phyloP scores from a whole-genome alignment of 2,888 invertebrate species.

The Scaptomyza parva region DNA sequence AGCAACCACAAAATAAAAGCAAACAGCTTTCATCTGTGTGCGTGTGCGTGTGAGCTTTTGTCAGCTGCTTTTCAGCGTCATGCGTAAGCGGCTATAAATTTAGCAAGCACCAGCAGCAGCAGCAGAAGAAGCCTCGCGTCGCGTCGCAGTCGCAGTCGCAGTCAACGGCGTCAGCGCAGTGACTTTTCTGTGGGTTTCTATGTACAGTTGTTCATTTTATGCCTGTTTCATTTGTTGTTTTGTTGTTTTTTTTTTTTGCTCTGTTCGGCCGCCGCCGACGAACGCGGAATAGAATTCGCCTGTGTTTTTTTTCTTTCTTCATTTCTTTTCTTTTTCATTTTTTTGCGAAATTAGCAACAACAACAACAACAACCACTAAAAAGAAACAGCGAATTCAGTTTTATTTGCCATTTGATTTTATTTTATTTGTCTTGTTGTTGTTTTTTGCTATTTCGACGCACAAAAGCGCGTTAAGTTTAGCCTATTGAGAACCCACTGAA shows the following conservation, averaged over 20 bases:
- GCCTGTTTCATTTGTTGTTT: slow-evolving; percentile 53
- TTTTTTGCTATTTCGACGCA: slow-evolving; percentile 61
- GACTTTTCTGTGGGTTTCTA: slow-evolving; percentile 65
- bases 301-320: slow-evolving; percentile 15
- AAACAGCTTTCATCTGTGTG: slow-evolving; percentile 37
- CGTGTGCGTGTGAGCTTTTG: slow-evolving; percentile 48
- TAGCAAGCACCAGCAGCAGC: slow-evolving; percentile 40
- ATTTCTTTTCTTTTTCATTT: slow-evolving; percentile 19
- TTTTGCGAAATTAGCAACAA: slow-evolving; percentile 60
- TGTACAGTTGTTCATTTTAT: slow-evolving; percentile 69
- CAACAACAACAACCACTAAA: slow-evolving; percentile 7
- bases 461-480: slow-evolving; percentile 72
- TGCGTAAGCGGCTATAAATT: slow-evolving; percentile 70
- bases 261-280: slow-evolving; percentile 16
- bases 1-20: background rate
- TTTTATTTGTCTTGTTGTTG: slow-evolving; percentile 24
- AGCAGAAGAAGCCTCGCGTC: slow-evolving; percentile 8
- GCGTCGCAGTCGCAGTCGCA: slow-evolving; percentile 13
- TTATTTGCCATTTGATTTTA: slow-evolving; percentile 51
- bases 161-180: no score
- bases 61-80: slow-evolving; percentile 59
- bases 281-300: slow-evolving; percentile 58
- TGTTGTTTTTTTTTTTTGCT: slow-evolving; percentile 1
- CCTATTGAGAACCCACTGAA: slow-evolving; percentile 60
- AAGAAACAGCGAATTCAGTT: slow-evolving; percentile 45